These are phyloP conservation scores for Elgaria multicarinata DNA, from an alignment of 2,113 vertebrate genomes.

Conservation along the genomic window DNA sequence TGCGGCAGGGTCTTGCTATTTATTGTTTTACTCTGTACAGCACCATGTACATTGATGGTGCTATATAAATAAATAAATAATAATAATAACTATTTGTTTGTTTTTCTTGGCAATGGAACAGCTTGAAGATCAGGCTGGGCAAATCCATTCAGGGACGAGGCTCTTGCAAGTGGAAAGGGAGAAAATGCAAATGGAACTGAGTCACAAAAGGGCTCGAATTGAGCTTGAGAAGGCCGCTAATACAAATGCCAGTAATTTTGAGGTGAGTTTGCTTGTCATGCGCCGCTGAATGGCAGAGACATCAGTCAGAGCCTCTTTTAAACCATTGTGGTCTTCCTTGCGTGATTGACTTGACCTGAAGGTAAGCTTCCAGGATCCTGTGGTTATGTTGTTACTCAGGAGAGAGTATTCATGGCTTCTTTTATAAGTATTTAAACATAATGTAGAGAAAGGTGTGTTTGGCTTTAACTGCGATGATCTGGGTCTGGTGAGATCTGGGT, in stretches of 20 bases:
- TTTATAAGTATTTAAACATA: constrained; percentile 17
- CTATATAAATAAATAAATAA: too few relatives aligned
- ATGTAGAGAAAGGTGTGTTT: background rate
- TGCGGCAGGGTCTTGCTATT: too few relatives aligned
- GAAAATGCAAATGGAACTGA: constrained; percentile 96
- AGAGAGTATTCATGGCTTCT: constrained; percentile 23
- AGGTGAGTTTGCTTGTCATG: constrained; percentile 73
- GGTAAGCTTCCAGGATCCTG: background rate
- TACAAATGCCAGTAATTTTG: constrained; percentile 85
- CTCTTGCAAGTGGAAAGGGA: constrained; percentile 91
- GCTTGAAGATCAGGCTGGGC: constrained; percentile 89
- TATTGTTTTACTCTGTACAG: too few relatives aligned
- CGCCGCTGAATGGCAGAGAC: fast-evolving
- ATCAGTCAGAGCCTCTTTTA: fast-evolving
- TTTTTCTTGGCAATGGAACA: constrained; percentile 56
- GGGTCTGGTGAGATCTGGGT: background rate
- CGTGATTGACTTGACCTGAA: background rate
- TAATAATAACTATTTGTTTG: too few relatives aligned
- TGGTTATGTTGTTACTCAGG: background rate
- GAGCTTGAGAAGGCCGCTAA: constrained; percentile 90
- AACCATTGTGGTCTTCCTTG: fast-evolving
- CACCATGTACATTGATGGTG: too few relatives aligned
- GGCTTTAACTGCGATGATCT: background rate
- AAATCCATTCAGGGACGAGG: constrained; percentile 85
- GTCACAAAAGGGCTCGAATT: constrained; percentile 93